Evolutionary conservation across 2,888 invertebrate genomes (phyloP), one percentile per base, ranked within the genome.

Genomic region (Agrotis clavis): DNA sequence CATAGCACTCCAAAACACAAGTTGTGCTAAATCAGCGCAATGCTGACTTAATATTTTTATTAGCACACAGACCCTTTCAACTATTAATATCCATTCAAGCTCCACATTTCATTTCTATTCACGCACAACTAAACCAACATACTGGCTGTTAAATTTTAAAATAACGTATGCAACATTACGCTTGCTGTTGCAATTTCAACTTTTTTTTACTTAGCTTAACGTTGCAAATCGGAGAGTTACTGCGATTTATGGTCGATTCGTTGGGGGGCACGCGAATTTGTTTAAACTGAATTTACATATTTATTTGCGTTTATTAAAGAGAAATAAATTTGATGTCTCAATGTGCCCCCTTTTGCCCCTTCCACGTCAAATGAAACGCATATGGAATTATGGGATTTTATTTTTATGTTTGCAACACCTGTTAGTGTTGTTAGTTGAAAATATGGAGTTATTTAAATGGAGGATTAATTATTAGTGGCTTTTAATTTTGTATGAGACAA

Each of bases 261-360:
- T 57, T 21, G 68, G 82, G 86, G 76, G 84, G 57, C 76, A 73
- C 80, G 73, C 56, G 78, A 80, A 81, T 83, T 85, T 77, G 77
- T 84, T 79, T 77, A 81, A 84, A 86, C 41, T 56, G 4, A 79
- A 93, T 94, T 90, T 91, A 91, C 93, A 94, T 93, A 90, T 87
- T 88, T 91, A 93, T 93, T 93, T 93, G 94, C 91, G 93, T 93
- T 84, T 90, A 93, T 94, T 94, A 94, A 93, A 93, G 79, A 82
- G 89, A 89, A 90, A 94, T 94, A 92, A 92, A 93, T 91, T 88
- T 91, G 91, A 93, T 88, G 90, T 90, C 90, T 93, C 90, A 87
- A 92, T 90, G 76, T 81, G 54, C 51, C 67, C 83, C 79, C 59
- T 83, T n/a, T 68, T 56, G 48, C 67, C 83, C 79, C 63, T 83